A percentile compares a stretch with the other conserved stretches of the same genome.
phyloP scores from a whole-genome alignment of 2,888 invertebrate genomes.

The Nezara viridula region DNA sequence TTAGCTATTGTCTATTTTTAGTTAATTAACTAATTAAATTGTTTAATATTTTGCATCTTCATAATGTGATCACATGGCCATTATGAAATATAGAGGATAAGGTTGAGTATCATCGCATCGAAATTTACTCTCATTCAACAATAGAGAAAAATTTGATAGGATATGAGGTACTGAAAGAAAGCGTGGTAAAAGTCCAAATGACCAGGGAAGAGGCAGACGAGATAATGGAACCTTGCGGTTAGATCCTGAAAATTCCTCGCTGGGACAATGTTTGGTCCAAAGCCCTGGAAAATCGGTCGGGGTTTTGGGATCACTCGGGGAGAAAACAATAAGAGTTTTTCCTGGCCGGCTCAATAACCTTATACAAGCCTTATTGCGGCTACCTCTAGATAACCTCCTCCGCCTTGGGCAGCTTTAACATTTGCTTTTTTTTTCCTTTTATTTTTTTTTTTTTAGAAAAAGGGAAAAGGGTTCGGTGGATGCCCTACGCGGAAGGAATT shows the following conservation, averaged over 20 bases:
- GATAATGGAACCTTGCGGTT: slow-evolving; percentile 27
- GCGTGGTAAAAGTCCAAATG: slow-evolving; percentile 16
- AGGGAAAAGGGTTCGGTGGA: slow-evolving; percentile 29
- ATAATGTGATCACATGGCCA: background rate
- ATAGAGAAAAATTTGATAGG: background rate
- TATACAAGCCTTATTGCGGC: slow-evolving; percentile 55
- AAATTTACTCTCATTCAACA: background rate
- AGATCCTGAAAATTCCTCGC: slow-evolving; percentile 46
- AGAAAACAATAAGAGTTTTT: slow-evolving; percentile 58
- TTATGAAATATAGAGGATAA: background rate
- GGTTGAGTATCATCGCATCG: background rate
- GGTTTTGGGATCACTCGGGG: slow-evolving; percentile 46
- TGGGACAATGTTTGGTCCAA: slow-evolving; percentile 53
- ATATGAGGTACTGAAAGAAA: slow-evolving; percentile 21
- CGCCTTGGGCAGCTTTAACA: slow-evolving; percentile 20
- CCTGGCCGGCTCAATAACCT: slow-evolving; percentile 52
- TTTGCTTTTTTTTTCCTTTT: slow-evolving; percentile 8
- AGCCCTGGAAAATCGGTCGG: slow-evolving; percentile 55
- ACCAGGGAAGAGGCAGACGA: slow-evolving; percentile 7
- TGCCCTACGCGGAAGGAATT: slow-evolving; percentile 45
- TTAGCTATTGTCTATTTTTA: too few relatives aligned
- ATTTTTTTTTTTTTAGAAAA: slow-evolving; percentile 41
- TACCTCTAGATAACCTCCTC: slow-evolving; percentile 53
- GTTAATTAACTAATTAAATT: too few relatives aligned
- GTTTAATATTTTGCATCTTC: background rate